Evolutionary conservation across 2,888 invertebrate genomes (phyloP).

Genomic region (Galeruca laticollis): DNA sequence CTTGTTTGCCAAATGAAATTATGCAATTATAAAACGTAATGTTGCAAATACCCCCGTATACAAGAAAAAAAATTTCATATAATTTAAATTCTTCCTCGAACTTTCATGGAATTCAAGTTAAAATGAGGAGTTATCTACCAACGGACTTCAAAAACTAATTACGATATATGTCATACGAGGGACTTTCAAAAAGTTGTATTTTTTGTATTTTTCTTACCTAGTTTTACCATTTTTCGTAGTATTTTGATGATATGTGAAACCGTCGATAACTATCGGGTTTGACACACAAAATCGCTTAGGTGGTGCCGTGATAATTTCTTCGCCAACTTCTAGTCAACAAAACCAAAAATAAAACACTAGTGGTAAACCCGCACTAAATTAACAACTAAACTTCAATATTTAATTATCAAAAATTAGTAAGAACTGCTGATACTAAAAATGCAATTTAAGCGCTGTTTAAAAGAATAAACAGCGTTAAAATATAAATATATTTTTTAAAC

Average conservation of each 20-base stretch:
- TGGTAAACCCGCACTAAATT: not conserved
- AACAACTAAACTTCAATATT: no score
- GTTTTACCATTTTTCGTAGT: slow-evolving; percentile 50
- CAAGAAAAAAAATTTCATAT: no score
- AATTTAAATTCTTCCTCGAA: not conserved
- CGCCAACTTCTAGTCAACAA: slow-evolving; percentile 17
- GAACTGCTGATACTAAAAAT: not conserved
- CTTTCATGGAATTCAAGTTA: not conserved
- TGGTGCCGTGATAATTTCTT: slow-evolving; percentile 24
- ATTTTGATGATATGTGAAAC: slow-evolving; percentile 57
- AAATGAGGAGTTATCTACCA: no score
- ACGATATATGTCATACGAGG: no score
- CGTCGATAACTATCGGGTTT: slow-evolving; percentile 51
- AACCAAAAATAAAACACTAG: slow-evolving; percentile 8
- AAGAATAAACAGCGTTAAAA: not conserved
- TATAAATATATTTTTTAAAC: not conserved
- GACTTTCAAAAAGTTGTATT: no score
- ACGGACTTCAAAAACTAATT: no score
- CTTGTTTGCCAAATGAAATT: no score
- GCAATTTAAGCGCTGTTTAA: not conserved
- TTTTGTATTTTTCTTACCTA: slow-evolving; percentile 54
- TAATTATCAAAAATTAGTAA: not conserved
- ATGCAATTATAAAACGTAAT: no score
- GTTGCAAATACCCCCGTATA: no score
- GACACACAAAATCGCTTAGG: slow-evolving; percentile 20